Base-by-base conservation (phyloP, 2,888 invertebrate species). In the Idaea straminata region DNA sequence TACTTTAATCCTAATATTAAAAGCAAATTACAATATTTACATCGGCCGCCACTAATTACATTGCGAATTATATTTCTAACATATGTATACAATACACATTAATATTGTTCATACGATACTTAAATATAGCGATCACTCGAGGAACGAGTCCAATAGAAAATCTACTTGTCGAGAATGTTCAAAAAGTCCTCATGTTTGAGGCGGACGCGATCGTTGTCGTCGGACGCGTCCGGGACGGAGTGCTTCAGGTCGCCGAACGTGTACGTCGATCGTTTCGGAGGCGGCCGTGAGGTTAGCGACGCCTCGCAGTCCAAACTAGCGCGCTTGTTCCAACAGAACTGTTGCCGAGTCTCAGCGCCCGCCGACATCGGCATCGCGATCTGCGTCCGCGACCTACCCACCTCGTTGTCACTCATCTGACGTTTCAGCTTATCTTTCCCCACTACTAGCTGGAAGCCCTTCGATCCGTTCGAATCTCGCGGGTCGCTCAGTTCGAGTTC, bases 1-100 rank as follows among this genome's bases (percentile, higher is more conserved):
- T 86, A 83, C 75, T 77, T 85, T 86, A 89, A 72, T 81, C 80
- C 83, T 88, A 87, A 86, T 83, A 84, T 85, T 86, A 88, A 83
- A 92, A 92, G 91, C 91, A 84, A 89, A 88, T 87, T 91, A 91
- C 88, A 90, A 85, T 92, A 92, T 92, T 88, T 92, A 92, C 92
- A 92, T 75, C 82, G 80, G 84, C 85, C 81, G 84, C 82, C 81
- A 77, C 78, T 78, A 78, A 77, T 83, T 79, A 84, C 80, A 82
- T 80, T 76, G 80, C 81, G 76, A 79, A 69, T 76, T 74, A 76
- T 69, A 69, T 83, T 83, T 76, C 83, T 86, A 85, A 83, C 65
- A 67, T 86, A 83, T 25, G 25, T 25, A 25, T 47, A 47, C 13
- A 13, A 13, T 87, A 87, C 88, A 88, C 86, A 79, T 84, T 76